Evolutionary conservation across 2,797 vertebrate genomes (phyloP).

Genomic region (Discoglossus pictus): DNA sequence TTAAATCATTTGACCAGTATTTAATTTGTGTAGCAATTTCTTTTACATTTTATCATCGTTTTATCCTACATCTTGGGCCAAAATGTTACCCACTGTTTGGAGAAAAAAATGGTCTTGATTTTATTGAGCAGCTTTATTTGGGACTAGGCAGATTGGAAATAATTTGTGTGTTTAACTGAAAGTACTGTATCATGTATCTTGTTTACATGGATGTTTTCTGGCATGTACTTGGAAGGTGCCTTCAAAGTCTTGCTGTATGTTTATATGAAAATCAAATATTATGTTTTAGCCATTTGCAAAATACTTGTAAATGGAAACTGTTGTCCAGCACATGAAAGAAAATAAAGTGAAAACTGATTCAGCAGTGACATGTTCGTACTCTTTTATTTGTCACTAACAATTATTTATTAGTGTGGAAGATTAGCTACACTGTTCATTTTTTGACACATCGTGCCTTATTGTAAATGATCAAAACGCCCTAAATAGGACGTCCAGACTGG

Average conservation of each 20-base stretch:
- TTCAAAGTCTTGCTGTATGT: slow-evolving; percentile 48
- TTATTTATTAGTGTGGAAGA: too few species aligned
- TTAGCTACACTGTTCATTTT: too few species aligned
- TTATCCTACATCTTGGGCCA: too few species aligned
- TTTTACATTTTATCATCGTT: too few species aligned
- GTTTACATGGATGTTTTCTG: slow-evolving; percentile 70
- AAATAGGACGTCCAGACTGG: too few species aligned
- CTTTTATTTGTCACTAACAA: too few species aligned
- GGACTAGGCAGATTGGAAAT: slow-evolving; percentile 2
- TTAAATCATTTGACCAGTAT: too few species aligned
- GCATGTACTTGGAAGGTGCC: slow-evolving; percentile 66
- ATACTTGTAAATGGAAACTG: slow-evolving; percentile 4
- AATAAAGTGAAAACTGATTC: slow-evolving; percentile 2
- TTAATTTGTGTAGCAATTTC: too few species aligned
- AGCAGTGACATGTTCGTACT: not conserved
- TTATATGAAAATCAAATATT: not conserved
- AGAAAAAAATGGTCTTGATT: not conserved
- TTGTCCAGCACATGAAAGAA: not conserved
- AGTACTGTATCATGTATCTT: slow-evolving; percentile 65
- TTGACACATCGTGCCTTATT: too few species aligned
- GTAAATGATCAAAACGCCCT: too few species aligned
- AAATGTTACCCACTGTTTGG: too few species aligned
- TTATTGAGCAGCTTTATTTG: not conserved
- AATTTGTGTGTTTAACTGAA: slow-evolving; percentile 60
- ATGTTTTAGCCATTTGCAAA: not conserved